Evolutionary conservation across 2,888 invertebrate genomes (phyloP).

Genomic region (Oxystoma pomonae): DNA sequence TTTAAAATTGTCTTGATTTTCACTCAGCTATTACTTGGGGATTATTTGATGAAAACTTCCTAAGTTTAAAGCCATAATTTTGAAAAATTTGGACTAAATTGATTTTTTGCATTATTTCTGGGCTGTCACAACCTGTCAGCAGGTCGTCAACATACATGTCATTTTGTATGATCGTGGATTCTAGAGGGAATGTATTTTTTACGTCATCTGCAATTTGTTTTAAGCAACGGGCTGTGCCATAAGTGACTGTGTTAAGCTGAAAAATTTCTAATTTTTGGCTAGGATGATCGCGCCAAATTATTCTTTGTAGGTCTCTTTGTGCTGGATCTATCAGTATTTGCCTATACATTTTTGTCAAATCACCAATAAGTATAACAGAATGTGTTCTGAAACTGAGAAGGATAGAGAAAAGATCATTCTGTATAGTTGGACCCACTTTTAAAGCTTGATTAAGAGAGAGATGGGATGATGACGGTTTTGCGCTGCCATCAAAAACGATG

Average conservation of each 20-base stretch:
- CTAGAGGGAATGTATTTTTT: not conserved
- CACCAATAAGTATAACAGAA: constrained; percentile 5
- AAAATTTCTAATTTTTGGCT: constrained; percentile 3
- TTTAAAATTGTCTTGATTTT: not conserved
- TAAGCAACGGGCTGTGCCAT: constrained; percentile 12
- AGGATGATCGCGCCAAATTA: constrained; percentile 8
- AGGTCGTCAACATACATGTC: constrained; percentile 2
- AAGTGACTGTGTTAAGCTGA: constrained; percentile 13
- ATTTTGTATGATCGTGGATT: constrained; percentile 1
- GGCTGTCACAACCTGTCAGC: not conserved
- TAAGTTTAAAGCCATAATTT: constrained; percentile 7
- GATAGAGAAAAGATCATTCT: constrained; percentile 13
- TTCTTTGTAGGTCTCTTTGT: constrained; percentile 10
- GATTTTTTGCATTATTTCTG: no score
- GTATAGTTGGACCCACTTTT: constrained; percentile 5
- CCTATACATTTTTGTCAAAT: constrained; percentile 14
- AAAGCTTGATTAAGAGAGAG: constrained; percentile 11
- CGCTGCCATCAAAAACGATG: not conserved
- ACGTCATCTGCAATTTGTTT: constrained; percentile 6
- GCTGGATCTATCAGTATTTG: constrained; percentile 9
- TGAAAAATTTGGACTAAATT: no score
- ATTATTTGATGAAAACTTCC: constrained; percentile 11
- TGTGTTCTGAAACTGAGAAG: constrained; percentile 9
- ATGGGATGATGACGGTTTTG: constrained; percentile 7
- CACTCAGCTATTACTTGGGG: not conserved